Evolutionary conservation across 2,888 invertebrate genomes (phyloP).

Genomic region (Ptychoptera albimana): DNA sequence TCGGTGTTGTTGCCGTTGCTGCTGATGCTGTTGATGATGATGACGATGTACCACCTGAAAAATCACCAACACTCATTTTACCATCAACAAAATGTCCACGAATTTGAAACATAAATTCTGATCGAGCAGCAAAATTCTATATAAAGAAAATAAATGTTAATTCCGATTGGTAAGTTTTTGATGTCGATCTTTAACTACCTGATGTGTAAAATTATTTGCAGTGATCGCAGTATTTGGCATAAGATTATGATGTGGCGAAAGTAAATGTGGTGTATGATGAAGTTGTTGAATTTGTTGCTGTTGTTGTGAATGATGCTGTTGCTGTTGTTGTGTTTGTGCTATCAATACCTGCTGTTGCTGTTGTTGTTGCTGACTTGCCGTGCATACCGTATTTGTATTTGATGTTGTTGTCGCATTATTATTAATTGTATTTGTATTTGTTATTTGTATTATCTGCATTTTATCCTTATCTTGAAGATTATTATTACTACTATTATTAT

Average conservation of each 20-base stretch:
- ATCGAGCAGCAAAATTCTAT: constrained; percentile 42
- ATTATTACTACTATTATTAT: not conserved
- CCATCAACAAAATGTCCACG: constrained; percentile 44
- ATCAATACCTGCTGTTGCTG: constrained; percentile 27
- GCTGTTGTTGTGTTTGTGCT: constrained; percentile 13
- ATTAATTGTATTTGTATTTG: constrained; percentile 5
- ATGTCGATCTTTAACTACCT: not conserved
- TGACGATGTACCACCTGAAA: not conserved
- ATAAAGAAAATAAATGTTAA: too few species aligned
- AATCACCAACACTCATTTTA: constrained; percentile 18
- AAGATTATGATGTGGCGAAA: constrained; percentile 11
- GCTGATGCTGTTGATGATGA: not conserved
- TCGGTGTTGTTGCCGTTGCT: not conserved
- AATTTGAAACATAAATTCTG: constrained; percentile 54
- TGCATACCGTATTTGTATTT: constrained; percentile 21
- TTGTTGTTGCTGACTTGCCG: constrained; percentile 34
- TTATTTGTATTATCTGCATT: constrained; percentile 12
- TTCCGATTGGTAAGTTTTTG: not conserved
- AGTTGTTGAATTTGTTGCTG: constrained; percentile 7
- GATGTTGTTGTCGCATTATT: constrained; percentile 4
- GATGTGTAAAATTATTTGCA: constrained; percentile 3
- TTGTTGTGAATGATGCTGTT: constrained; percentile 8
- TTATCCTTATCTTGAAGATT: constrained; percentile 21
- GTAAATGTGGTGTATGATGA: constrained; percentile 9
- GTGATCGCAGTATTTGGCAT: constrained; percentile 5